Conservation (phyloP, 2,113 vertebrate species). For the Protobothrops flavoviridis region DNA sequence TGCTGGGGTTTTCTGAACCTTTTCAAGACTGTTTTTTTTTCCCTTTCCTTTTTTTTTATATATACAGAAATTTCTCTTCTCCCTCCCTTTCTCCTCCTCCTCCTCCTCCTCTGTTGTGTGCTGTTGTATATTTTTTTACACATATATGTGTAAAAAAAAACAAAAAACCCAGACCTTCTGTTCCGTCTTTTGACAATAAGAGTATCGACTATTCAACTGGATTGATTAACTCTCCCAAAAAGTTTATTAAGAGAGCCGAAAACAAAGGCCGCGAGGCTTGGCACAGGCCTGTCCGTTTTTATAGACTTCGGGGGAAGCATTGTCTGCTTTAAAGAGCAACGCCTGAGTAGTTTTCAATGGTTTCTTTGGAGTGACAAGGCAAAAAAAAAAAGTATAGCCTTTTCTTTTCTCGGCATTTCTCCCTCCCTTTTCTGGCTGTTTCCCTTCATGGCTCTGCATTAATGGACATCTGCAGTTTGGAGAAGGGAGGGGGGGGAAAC, state of each 20-base stretch:
- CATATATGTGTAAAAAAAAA: too few species aligned
- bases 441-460: conserved; percentile 79
- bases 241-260: conserved; percentile 98
- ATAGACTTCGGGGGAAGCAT: conserved; percentile 89
- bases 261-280: conserved; percentile 88
- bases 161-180: conserved; percentile 80
- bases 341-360: conserved; percentile 97
- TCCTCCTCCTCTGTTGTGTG: conserved; percentile 7
- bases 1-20: conserved; percentile 72
- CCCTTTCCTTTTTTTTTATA: conserved; percentile 11
- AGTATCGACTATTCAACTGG: conserved; percentile 92
- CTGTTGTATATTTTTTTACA: not conserved
- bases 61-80: conserved; percentile 4
- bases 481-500: conserved; percentile 46
- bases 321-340: conserved; percentile 88
- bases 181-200: conserved; percentile 88
- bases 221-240: conserved; percentile 99
- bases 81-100: conserved; percentile 7
- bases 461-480: conserved; percentile 88
- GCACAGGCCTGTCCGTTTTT: conserved; percentile 90
- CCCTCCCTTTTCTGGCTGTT: conserved; percentile 54
- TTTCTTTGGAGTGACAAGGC: conserved; percentile 92
- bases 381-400: conserved; percentile 32
- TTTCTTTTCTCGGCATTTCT: not conserved
- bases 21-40: conserved; percentile 43